Evolutionary conservation across 2,888 invertebrate genomes (phyloP).

Genomic region (Ferdinandea cuprea): DNA sequence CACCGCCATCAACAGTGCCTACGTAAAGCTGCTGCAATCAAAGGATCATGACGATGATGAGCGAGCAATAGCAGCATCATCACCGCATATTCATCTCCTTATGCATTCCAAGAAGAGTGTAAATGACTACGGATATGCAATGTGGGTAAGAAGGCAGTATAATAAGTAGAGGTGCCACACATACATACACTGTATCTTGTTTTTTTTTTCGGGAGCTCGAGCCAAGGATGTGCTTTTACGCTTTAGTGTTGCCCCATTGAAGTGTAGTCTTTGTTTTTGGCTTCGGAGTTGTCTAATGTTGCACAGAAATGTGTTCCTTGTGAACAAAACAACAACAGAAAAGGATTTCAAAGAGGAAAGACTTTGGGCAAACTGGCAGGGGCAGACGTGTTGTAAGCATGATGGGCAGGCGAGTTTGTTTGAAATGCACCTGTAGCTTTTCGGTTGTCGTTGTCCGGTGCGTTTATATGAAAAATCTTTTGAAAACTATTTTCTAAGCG

Average conservation of each 20-base stretch:
- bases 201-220: not conserved
- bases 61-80: constrained; percentile 25
- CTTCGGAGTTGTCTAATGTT: constrained; percentile 32
- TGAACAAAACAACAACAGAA: constrained; percentile 12
- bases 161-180: not conserved
- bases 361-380: too few relatives aligned
- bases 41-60: constrained; percentile 62
- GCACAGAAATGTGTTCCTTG: constrained; percentile 19
- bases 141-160: not conserved
- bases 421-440: constrained; percentile 62
- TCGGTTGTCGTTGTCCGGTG: constrained; percentile 41
- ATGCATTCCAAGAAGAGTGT: constrained; percentile 31
- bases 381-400: not conserved
- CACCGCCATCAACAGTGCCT: not conserved
- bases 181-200: not conserved
- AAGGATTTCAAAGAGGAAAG: not conserved
- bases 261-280: constrained; percentile 23
- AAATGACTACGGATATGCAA: constrained; percentile 16
- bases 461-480: constrained; percentile 20
- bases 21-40: constrained; percentile 48
- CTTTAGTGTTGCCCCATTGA: constrained; percentile 2
- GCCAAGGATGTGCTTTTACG: constrained; percentile 35
- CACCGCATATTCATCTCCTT: constrained; percentile 20
- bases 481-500: constrained; percentile 27
- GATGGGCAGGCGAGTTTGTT: constrained; percentile 35